Evolutionary conservation across 2,888 invertebrate species (phyloP), one percentile per base, ranked within the genome.

Genomic region (Proisotoma minuta): DNA sequence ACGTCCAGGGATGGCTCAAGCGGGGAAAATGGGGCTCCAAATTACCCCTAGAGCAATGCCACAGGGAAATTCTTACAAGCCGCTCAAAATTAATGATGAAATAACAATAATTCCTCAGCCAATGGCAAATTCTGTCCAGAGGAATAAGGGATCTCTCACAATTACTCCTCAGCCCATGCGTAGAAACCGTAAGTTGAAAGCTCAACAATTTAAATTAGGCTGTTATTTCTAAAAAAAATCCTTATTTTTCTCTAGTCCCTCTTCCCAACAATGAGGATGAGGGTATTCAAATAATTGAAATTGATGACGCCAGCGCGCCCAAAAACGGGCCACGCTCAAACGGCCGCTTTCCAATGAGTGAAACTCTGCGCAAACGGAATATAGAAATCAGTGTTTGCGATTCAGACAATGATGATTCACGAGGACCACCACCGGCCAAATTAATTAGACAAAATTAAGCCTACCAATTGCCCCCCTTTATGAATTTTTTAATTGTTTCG

Each of bases 51-150:
- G 59, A 1, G 26, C 43, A 3, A 61, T 65, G 57, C 57, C 66
- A n/a, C 27, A 23, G n/a, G 28, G 47, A 15, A 62, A 58, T 12
- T 59, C 68, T 18, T 72, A 87, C 70, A 90, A 89, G 77, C 90
- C 91, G 56, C 78, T 91, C 69, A 90, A 89, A 79, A 91, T 91
- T 74, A 91, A 90, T 77, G 89, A 91, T 77, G 91, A 91, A 79
- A 91, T 91, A 74, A 91, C 91, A 65, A 91, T 91, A 74, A 91
- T 89, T 80, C 89, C 91, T 72, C 90, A 91, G 77, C 88, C 91
- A 23, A 63, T 71, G 69, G 84, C 86, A 40, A 72, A 73, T 54
- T 59, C 72, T 5, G 63, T 64, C 49, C 68, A 60, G 34, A 61
- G 66, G 20, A 69, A 61, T 53, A 69, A 73, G 69, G 73, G 73